These are phyloP conservation scores for Priocnemis perturbator DNA, from an alignment of 2,888 invertebrate genomes.

Conservation along the genomic window DNA sequence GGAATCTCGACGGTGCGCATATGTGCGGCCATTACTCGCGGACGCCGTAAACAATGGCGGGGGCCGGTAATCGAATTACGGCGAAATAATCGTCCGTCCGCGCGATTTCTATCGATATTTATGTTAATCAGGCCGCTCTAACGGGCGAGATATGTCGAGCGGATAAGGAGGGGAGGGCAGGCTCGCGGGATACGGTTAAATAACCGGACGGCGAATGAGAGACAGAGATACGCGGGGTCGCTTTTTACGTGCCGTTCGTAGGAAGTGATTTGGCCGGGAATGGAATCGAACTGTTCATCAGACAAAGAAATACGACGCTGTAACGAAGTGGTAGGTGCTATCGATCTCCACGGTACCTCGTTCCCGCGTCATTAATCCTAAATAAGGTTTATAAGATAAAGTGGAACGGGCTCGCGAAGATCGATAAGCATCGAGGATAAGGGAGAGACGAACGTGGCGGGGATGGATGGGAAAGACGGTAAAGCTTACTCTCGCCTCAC, in stretches of 20 bases:
- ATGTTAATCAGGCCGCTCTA: no score
- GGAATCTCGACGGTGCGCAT: neutral
- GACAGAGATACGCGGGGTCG: neutral
- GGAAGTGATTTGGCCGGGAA: slow-evolving; percentile 28
- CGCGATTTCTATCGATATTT: no score
- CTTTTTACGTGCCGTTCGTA: slow-evolving; percentile 16
- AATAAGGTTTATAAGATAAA: slow-evolving; percentile 58
- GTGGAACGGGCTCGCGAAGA: slow-evolving; percentile 40
- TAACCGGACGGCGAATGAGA: neutral
- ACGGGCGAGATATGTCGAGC: no score
- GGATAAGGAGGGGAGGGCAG: no score
- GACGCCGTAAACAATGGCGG: no score
- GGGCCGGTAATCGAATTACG: no score
- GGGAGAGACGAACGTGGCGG: neutral
- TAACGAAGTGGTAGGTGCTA: slow-evolving; percentile 44
- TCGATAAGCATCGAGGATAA: slow-evolving; percentile 44
- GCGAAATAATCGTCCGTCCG: no score
- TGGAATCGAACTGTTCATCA: slow-evolving; percentile 40
- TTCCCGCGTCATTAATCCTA: slow-evolving; percentile 54
- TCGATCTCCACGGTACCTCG: slow-evolving; percentile 48
- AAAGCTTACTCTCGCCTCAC: slow-evolving; percentile 44
- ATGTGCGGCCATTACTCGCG: neutral
- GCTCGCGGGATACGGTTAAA: neutral
- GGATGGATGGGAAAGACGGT: slow-evolving; percentile 26
- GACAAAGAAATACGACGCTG: slow-evolving; percentile 39